phyloP scores from a whole-genome alignment of 2,797 vertebrate species.

The Brachyrhaphis roseni region DNA sequence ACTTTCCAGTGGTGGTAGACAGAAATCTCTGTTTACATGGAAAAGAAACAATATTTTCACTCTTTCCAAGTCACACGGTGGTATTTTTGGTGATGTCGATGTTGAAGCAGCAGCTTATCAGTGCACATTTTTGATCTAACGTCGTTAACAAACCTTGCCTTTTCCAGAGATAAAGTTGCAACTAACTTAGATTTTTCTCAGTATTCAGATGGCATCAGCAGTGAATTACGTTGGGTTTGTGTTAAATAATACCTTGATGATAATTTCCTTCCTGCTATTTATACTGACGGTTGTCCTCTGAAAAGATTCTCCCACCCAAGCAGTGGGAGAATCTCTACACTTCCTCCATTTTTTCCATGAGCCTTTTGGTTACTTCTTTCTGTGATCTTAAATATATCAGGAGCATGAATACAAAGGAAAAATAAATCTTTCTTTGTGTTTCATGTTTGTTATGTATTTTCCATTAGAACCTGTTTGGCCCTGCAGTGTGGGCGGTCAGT shows the following conservation, averaged over 20 bases:
- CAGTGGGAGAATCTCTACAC: not conserved
- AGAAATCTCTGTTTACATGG: slow-evolving; percentile 40
- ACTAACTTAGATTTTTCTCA: slow-evolving; percentile 18
- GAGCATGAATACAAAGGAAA: not conserved
- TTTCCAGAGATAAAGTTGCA: not conserved
- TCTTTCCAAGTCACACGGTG: slow-evolving; percentile 26
- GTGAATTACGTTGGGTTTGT: not conserved
- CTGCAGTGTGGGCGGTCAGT: not conserved
- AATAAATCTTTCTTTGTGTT: not conserved
- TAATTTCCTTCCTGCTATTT: not conserved
- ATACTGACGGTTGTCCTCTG: not conserved
- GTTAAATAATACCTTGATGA: slow-evolving; percentile 7
- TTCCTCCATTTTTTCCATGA: not conserved
- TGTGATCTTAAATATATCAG: not conserved
- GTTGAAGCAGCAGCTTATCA: slow-evolving; percentile 17
- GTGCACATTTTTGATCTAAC: not conserved
- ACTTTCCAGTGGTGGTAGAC: slow-evolving; percentile 28
- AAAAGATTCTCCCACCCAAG: not conserved
- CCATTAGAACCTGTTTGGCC: not conserved
- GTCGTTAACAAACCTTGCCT: not conserved
- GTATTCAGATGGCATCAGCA: slow-evolving; percentile 4
- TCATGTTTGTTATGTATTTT: not conserved
- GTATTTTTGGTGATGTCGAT: slow-evolving; percentile 27
- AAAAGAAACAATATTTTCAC: slow-evolving; percentile 3
- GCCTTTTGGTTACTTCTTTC: not conserved